phyloP scores from a whole-genome alignment of 2,113 vertebrate species.

The Axis porcinus region DNA sequence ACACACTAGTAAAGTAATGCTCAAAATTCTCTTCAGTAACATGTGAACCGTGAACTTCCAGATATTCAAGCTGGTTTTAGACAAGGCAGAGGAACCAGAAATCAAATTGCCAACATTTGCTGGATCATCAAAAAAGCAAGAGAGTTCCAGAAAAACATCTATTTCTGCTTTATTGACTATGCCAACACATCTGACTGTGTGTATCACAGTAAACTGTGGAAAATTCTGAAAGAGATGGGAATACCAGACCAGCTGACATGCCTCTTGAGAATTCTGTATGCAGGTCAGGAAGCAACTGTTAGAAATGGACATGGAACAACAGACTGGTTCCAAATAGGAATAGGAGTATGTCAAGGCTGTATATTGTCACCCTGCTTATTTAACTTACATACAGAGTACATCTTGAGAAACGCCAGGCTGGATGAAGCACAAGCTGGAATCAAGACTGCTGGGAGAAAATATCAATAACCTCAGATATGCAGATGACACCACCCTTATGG shows the following conservation, averaged over 20 bases:
- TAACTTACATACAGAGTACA: neutral
- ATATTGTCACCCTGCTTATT: neutral
- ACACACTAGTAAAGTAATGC: neutral
- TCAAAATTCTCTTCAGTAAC: neutral
- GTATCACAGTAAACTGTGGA: neutral
- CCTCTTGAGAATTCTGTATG: neutral
- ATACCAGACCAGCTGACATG: neutral
- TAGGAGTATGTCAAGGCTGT: accelerated
- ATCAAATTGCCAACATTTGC: accelerated
- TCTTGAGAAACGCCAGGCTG: neutral
- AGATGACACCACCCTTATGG: neutral
- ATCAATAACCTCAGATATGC: neutral
- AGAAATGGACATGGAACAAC: neutral
- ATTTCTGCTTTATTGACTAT: neutral
- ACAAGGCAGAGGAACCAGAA: neutral
- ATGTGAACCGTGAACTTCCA: accelerated
- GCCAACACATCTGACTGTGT: neutral
- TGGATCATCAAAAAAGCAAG: neutral
- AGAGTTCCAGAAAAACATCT: neutral
- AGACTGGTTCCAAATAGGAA: neutral
- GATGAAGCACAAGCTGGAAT: neutral
- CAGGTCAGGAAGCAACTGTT: neutral
- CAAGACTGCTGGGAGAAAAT: neutral
- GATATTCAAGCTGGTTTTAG: neutral
- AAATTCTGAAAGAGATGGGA: neutral